phyloP scores from a whole-genome alignment of 2,797 vertebrate genomes.

The Calcarius lapponicus region DNA sequence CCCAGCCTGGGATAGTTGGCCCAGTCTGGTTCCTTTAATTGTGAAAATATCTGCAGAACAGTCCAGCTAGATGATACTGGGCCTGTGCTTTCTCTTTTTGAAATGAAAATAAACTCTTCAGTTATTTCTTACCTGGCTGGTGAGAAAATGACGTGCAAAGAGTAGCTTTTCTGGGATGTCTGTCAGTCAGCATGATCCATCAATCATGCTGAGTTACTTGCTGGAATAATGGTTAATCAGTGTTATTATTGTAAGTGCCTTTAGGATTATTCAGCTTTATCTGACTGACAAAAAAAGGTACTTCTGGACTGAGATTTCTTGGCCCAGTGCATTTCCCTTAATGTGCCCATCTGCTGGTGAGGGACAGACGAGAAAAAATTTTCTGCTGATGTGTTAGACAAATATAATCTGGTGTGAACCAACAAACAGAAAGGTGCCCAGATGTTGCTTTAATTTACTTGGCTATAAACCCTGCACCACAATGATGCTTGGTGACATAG shows the following conservation, averaged over 20 bases:
- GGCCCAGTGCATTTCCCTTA: background rate
- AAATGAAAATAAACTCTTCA: background rate
- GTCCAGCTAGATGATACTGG: background rate
- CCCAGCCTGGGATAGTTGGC: background rate
- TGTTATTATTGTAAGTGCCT: background rate
- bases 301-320: background rate
- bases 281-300: background rate
- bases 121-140: background rate
- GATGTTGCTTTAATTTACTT: background rate
- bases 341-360: background rate
- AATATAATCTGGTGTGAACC: background rate
- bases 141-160: constrained; percentile 6
- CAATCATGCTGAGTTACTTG: constrained; percentile 26
- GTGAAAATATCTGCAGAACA: background rate
- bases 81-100: background rate
- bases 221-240: background rate
- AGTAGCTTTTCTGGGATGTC: background rate
- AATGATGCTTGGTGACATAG: background rate
- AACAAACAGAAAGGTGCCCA: background rate
- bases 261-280: background rate
- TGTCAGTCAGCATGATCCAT: constrained; percentile 46
- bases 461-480: background rate
- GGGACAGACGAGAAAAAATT: background rate
- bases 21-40: background rate
- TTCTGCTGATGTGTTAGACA: background rate